phyloP scores from a whole-genome alignment of 2,113 vertebrate species.

The Rhinolophus ferrumequinum region DNA sequence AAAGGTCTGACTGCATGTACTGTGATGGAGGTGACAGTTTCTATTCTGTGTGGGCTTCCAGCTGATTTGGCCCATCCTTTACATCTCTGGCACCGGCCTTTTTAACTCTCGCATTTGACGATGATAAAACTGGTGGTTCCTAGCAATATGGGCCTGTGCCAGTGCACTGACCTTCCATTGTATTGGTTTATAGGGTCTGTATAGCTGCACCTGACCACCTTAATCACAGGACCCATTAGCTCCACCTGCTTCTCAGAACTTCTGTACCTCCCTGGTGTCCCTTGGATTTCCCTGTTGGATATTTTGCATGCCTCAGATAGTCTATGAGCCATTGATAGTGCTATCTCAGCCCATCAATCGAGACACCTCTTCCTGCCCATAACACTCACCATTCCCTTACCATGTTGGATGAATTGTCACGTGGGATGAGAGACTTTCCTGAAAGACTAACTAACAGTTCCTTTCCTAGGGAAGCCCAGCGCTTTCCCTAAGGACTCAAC shows the following conservation, averaged over 20 bases:
- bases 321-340: neutral
- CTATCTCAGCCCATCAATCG: neutral
- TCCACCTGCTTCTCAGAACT: neutral
- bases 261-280: neutral
- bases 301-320: neutral
- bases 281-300: neutral
- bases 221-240: neutral
- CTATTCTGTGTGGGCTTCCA: neutral
- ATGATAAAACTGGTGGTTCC: neutral
- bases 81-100: neutral
- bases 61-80: neutral
- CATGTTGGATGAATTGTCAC: neutral
- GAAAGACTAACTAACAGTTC: neutral
- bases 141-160: neutral
- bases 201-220: neutral
- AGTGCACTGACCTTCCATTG: too few relatives aligned
- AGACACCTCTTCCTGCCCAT: neutral
- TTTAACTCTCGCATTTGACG: neutral
- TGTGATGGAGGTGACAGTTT: neutral
- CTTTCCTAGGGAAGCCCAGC: neutral
- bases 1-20: neutral
- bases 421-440: neutral
- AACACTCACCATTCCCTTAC: neutral
- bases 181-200: neutral
- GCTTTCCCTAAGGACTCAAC: neutral